phyloP scores from a whole-genome alignment of 2,113 vertebrate species.

The Alexandromys fortis region DNA sequence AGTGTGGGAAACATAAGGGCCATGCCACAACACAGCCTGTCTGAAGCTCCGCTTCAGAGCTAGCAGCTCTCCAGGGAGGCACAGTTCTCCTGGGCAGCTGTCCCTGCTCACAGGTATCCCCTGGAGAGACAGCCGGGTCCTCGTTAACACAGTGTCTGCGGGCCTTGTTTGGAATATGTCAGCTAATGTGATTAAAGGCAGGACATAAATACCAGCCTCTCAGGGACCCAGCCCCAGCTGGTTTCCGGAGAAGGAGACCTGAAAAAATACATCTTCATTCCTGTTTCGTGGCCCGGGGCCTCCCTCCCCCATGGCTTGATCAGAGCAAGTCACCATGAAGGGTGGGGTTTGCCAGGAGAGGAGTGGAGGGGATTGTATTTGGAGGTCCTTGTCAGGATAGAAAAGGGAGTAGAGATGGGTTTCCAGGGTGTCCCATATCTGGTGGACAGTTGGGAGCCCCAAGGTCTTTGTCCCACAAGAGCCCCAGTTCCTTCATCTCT shows the following conservation, averaged over 20 bases:
- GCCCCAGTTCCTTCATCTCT: neutral
- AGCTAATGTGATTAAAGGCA: slow-evolving; percentile 66
- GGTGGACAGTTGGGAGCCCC: neutral
- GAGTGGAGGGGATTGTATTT: too few species aligned
- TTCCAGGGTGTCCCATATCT: neutral
- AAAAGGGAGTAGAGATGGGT: too few species aligned
- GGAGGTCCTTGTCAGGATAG: neutral
- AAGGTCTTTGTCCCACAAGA: neutral
- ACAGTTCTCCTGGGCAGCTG: neutral
- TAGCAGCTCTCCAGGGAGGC: neutral
- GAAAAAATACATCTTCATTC: slow-evolving; percentile 51
- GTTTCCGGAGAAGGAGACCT: slow-evolving; percentile 42
- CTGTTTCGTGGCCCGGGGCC: neutral
- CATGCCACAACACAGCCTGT: rapidly evolving
- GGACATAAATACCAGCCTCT: slow-evolving; percentile 58
- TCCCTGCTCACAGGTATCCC: neutral
- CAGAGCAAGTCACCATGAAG: rapidly evolving
- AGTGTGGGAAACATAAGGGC: neutral
- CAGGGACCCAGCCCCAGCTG: slow-evolving; percentile 45
- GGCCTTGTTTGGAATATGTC: slow-evolving; percentile 51
- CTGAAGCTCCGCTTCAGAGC: neutral
- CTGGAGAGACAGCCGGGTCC: slow-evolving; percentile 20
- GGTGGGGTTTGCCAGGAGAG: neutral
- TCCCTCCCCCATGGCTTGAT: neutral
- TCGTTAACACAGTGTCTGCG: slow-evolving; percentile 33